phyloP scores from a whole-genome alignment of 1,140 invertebrate genomes.

The Drosophila aff. region DNA sequence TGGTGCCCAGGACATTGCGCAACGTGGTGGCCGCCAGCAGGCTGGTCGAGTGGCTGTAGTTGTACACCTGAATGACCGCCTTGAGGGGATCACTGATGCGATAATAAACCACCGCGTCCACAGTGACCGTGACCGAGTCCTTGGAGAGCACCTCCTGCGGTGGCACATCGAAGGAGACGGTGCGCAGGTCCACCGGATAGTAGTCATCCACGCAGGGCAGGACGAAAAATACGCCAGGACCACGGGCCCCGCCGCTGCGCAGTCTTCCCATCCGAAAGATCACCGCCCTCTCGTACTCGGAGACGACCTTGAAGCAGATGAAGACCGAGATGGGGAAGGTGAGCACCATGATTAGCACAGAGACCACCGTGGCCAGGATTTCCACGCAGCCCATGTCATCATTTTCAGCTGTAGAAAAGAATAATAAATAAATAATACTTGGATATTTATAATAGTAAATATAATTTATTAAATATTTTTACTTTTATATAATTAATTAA shows the following conservation, averaged over 20 bases:
- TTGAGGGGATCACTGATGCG: constrained; percentile 91
- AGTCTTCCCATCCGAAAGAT: constrained; percentile 95
- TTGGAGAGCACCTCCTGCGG: constrained; percentile 92
- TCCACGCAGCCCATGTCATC: constrained; percentile 90
- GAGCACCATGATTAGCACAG: constrained; percentile 91
- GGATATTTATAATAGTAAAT: too few relatives aligned
- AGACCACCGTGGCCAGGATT: constrained; percentile 91
- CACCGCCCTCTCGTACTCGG: constrained; percentile 94
- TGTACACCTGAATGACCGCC: constrained; percentile 92
- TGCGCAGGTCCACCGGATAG: constrained; percentile 94
- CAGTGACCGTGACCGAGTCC: constrained; percentile 96
- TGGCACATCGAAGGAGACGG: constrained; percentile 87
- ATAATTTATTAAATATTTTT: too few relatives aligned
- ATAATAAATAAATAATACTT: too few relatives aligned
- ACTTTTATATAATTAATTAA: too few relatives aligned
- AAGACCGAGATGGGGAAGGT: constrained; percentile 94
- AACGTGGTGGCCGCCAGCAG: constrained; percentile 94
- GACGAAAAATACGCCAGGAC: constrained; percentile 94
- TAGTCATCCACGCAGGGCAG: constrained; percentile 96
- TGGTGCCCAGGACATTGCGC: constrained; percentile 96
- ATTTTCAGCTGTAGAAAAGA: constrained; percentile 85
- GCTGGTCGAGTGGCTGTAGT: constrained; percentile 93
- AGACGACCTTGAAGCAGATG: constrained; percentile 91
- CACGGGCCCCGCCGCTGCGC: constrained; percentile 86
- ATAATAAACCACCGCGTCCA: constrained; percentile 97